Evolutionary conservation across 2,797 vertebrate species (phyloP).

Genomic region (Forpus xanthops): DNA sequence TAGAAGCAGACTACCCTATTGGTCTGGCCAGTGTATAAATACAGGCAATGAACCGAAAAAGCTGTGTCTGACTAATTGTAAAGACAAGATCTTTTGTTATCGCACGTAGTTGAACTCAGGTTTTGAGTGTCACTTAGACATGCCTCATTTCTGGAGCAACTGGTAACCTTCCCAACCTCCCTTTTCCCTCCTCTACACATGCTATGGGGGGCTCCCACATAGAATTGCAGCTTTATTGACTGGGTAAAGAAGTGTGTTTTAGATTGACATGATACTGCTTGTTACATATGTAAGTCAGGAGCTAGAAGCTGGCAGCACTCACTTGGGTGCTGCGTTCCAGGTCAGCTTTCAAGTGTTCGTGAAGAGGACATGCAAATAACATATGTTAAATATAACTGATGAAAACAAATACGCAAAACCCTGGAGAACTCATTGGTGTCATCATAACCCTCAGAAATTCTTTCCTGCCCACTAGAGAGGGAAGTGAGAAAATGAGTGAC

Average conservation of each 20-base stretch:
- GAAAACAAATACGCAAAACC: slow-evolving; percentile 62
- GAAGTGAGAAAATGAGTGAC: slow-evolving; percentile 61
- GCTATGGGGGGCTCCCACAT: background rate
- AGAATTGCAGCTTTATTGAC: background rate
- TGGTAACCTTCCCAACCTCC: background rate
- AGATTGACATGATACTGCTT: accelerated
- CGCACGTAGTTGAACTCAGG: background rate
- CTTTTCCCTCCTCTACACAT: background rate
- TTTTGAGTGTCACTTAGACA: background rate
- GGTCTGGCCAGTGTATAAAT: background rate
- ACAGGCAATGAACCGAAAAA: background rate
- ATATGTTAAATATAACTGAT: slow-evolving; percentile 36
- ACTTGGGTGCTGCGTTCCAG: background rate
- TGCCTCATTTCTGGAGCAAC: background rate
- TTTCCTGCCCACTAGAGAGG: background rate
- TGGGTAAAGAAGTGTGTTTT: background rate
- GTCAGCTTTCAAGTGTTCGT: background rate
- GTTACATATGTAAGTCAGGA: background rate
- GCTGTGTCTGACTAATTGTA: background rate
- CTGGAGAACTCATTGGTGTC: slow-evolving; percentile 18
- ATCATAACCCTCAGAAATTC: slow-evolving; percentile 41
- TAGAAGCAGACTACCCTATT: background rate
- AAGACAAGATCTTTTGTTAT: background rate
- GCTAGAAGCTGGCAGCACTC: slow-evolving; percentile 37
- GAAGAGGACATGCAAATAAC: slow-evolving; percentile 46